These are phyloP conservation scores for Drosophila simulans DNA, from an alignment of 1,140 invertebrate genomes.

Conservation along the genomic window DNA sequence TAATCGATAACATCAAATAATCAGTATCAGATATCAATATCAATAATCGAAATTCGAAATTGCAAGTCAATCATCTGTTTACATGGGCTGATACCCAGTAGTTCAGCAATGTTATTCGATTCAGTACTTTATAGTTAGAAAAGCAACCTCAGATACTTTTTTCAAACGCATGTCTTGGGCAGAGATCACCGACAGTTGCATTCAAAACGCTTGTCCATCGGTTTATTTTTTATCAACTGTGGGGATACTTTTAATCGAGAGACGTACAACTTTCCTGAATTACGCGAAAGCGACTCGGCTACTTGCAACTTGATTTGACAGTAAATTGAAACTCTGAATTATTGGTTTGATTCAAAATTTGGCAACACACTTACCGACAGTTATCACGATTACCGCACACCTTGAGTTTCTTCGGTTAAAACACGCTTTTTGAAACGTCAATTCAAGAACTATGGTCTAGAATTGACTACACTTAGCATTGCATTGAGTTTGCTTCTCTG, in stretches of 20 bases:
- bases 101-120: background rate
- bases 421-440: background rate
- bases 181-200: slow-evolving; percentile 20
- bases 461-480: slow-evolving; percentile 9
- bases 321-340: slow-evolving; percentile 8
- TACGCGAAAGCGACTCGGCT: background rate
- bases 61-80: slow-evolving; percentile 18
- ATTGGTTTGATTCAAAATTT: background rate
- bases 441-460: slow-evolving; percentile 4
- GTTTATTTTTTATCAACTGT: slow-evolving; percentile 37
- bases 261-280: background rate
- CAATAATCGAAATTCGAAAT: slow-evolving; percentile 53
- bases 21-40: slow-evolving; percentile 17
- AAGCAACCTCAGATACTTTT: slow-evolving; percentile 3
- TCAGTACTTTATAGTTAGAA: slow-evolving; percentile 11
- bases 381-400: background rate
- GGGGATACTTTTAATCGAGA: slow-evolving; percentile 13
- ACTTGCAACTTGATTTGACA: background rate
- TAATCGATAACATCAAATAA: slow-evolving; percentile 6
- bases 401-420: slow-evolving; percentile 10
- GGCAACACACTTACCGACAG: slow-evolving; percentile 1
- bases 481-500: slow-evolving; percentile 17
- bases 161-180: slow-evolving; percentile 11
- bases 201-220: slow-evolving; percentile 31
- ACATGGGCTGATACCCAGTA: background rate